Base-by-base conservation (phyloP, 2,888 invertebrate genomes). In the Spodoptera exigua region DNA sequence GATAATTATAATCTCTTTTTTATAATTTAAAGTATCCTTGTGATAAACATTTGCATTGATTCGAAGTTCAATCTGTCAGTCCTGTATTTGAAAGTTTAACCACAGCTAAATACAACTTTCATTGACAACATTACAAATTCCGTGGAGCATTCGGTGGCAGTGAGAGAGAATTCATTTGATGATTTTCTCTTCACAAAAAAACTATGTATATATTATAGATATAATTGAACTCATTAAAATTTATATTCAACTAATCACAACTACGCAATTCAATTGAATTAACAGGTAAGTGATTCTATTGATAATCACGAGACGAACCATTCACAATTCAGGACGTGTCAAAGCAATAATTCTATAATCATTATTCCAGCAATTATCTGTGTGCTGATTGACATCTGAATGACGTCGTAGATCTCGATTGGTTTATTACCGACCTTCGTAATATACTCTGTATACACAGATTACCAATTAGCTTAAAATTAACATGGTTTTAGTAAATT, bases 351-450 rank as follows among this genome's bases (percentile, higher is more conserved):
- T 16, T 49, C 40, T 32, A 49, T 41, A 61, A 54, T 70, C 58
- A 54, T n/a, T n/a, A 47, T 39, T 37, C 46, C 13, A 11, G 34
- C 64, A 56, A 53, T 43, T 44, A 13, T 57, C 27, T n/a, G 43
- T 16, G 4, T 34, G 14, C 13, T 72, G 72, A 74, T 68, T 72
- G 76, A 56, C 68, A 54, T 43, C 17, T 62, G 64, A 64, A 64
- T 75, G 34, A 41, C 49, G 37, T 46, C 53, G 49, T 58, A 47
- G 10, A 70, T 55, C 36, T 48, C 10, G 32, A 40, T 27, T 44
- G 47, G 32, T 18, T 45, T 35, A 48, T 36, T 27, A n/a, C 27
- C 27, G 7, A 27, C 7, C 10, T 4, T 32, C 12, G 17, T 10
- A 11, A 14, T 18, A 40, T 45, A 61, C 37, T 55, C 10, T 39